Conservation (phyloP, 2,888 invertebrate genomes). For the Cerceris ruficornis region DNA sequence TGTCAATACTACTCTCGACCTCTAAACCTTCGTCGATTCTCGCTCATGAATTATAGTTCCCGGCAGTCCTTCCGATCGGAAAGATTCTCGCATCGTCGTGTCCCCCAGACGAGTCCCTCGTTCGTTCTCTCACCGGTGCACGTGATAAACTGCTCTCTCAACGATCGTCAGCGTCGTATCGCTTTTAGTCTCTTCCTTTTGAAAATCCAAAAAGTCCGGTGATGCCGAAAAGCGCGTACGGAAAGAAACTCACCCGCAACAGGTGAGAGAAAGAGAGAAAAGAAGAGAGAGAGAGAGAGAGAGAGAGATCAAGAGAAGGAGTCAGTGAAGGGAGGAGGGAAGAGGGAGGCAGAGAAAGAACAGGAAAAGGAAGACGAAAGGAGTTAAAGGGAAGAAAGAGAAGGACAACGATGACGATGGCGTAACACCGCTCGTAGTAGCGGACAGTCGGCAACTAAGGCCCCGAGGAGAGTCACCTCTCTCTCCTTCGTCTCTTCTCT, state of each 20-base stretch:
- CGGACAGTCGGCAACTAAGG: conserved; percentile 76
- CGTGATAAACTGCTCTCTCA: too few species aligned
- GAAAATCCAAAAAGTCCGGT: too few species aligned
- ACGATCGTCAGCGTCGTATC: too few species aligned
- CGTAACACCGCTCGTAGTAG: conserved; percentile 74
- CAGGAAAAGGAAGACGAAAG: conserved; percentile 25
- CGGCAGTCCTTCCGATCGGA: too few species aligned
- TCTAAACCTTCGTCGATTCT: not conserved
- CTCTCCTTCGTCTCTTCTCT: conserved; percentile 69
- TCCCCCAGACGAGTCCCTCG: too few species aligned
- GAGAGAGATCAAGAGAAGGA: conserved; percentile 49
- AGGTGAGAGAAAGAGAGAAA: conserved; percentile 64
- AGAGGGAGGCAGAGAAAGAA: conserved; percentile 18
- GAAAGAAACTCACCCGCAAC: conserved; percentile 64
- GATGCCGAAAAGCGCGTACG: conserved; percentile 41
- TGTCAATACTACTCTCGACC: conserved; percentile 29
- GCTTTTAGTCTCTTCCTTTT: too few species aligned
- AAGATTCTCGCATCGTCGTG: too few species aligned
- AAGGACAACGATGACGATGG: conserved; percentile 63
- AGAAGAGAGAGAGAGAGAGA: conserved; percentile 26
- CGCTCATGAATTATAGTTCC: too few species aligned
- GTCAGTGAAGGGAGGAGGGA: conserved; percentile 17
- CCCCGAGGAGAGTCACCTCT: conserved; percentile 73
- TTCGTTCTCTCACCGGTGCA: too few species aligned
- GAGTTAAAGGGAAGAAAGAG: conserved; percentile 45